Evolutionary conservation across 2,113 vertebrate genomes (phyloP).

Genomic region (Anolis sagrei): DNA sequence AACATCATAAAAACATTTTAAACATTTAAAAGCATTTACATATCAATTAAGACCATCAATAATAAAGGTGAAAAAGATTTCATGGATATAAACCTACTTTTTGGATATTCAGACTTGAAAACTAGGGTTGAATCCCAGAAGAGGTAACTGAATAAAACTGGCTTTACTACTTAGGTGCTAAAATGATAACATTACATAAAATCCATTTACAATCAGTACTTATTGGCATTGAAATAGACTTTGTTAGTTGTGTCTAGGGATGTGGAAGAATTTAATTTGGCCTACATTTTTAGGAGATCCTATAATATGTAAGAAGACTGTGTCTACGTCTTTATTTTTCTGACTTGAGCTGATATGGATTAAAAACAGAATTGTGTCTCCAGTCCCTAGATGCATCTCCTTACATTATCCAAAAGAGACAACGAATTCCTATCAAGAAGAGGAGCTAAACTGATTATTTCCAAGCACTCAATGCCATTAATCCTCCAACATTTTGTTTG

Average conservation of each 20-base stretch:
- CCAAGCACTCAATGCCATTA: background rate
- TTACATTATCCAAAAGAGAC: background rate
- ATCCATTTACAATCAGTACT: background rate
- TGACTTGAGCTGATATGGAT: too few relatives aligned
- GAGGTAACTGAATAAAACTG: slow-evolving; percentile 21
- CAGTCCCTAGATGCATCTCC: too few relatives aligned
- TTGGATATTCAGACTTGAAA: slow-evolving; percentile 26
- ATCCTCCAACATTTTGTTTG: too few relatives aligned
- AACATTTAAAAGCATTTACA: too few relatives aligned
- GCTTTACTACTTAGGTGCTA: slow-evolving; percentile 44
- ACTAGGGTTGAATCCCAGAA: slow-evolving; percentile 52
- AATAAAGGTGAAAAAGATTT: background rate
- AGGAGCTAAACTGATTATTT: background rate
- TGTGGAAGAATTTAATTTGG: background rate
- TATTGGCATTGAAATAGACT: background rate
- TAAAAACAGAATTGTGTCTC: too few relatives aligned
- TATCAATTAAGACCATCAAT: too few relatives aligned
- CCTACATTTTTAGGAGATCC: background rate
- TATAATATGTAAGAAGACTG: too few relatives aligned
- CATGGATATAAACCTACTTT: too few relatives aligned
- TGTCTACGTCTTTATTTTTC: too few relatives aligned
- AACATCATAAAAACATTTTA: too few relatives aligned
- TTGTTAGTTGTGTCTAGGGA: background rate
- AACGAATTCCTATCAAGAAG: background rate
- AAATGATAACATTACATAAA: slow-evolving; percentile 20